A percentile compares a stretch with the other conserved stretches of the same genome.
phyloP scores from a whole-genome alignment of 2,797 vertebrate genomes.

The Rhinophrynus dorsalis region DNA sequence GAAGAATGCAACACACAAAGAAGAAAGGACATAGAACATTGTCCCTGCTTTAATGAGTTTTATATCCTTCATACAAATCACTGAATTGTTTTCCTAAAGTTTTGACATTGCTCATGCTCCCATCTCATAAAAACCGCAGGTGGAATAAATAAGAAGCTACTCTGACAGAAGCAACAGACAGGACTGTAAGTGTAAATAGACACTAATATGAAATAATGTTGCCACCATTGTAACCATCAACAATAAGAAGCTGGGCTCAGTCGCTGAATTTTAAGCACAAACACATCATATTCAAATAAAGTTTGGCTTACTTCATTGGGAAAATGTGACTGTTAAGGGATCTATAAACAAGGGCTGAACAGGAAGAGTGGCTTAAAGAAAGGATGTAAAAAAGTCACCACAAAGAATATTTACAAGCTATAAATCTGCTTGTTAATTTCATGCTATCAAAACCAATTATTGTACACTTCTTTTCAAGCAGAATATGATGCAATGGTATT shows the following conservation, averaged over 20 bases:
- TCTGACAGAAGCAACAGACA: background rate
- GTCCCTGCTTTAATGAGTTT: no score
- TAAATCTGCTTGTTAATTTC: constrained; percentile 70
- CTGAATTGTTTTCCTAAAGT: constrained; percentile 12
- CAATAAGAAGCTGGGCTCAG: background rate
- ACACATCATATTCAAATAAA: constrained; percentile 18
- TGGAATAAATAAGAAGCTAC: background rate
- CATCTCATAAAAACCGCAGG: background rate
- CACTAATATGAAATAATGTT: background rate
- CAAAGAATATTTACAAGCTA: constrained; percentile 66
- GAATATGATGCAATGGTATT: constrained; percentile 52
- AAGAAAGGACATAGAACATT: no score
- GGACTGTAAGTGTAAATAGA: background rate
- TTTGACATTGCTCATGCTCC: constrained; percentile 7
- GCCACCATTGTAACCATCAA: no score
- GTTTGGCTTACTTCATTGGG: constrained; percentile 54
- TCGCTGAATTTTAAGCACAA: constrained; percentile 44
- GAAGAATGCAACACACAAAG: no score
- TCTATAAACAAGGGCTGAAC: constrained; percentile 56
- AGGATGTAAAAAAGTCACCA: constrained; percentile 61
- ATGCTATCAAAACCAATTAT: constrained; percentile 66
- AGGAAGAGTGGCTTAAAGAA: constrained; percentile 61
- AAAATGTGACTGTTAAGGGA: constrained; percentile 57
- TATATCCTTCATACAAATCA: no score
- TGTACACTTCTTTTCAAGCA: constrained; percentile 55